Conservation (phyloP, 1,140 invertebrate species). For the Thaumatotibia leucotreta region DNA sequence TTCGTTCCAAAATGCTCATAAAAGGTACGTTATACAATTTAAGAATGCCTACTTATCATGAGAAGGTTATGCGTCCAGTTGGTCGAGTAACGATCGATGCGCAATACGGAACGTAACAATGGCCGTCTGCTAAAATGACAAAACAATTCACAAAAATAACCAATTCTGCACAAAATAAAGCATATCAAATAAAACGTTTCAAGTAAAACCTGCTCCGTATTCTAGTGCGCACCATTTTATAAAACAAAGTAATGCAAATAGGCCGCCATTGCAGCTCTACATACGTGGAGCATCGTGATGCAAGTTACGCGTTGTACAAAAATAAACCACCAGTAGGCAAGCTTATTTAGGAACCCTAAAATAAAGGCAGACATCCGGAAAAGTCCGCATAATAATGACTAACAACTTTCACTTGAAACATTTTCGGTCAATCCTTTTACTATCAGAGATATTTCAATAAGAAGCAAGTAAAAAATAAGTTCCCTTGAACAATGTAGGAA, state of each 20-base stretch:
- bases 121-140: conserved; percentile 25
- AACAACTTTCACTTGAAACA: conserved; percentile 63
- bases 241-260: conserved; percentile 24
- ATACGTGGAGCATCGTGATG: conserved; percentile 43
- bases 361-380: conserved; percentile 28
- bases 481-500: conserved; percentile 45
- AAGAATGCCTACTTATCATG: conserved; percentile 8
- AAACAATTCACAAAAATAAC: conserved; percentile 21
- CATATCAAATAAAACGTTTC: conserved; percentile 36
- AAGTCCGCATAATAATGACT: conserved; percentile 35
- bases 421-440: conserved; percentile 44
- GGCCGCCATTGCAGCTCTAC: conserved; percentile 42
- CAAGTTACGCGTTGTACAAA: conserved; percentile 51
- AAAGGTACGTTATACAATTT: background rate
- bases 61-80: background rate
- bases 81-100: conserved; percentile 11
- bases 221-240: conserved; percentile 36
- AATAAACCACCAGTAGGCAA: conserved; percentile 65
- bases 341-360: conserved; percentile 34
- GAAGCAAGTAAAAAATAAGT: conserved; percentile 44
- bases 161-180: background rate
- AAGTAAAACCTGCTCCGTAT: conserved; percentile 41
- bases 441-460: conserved; percentile 65
- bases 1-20: background rate
- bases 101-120: conserved; percentile 13